phyloP scores from a whole-genome alignment of 1,140 invertebrate genomes.

The Zaprionus gabonicus region DNA sequence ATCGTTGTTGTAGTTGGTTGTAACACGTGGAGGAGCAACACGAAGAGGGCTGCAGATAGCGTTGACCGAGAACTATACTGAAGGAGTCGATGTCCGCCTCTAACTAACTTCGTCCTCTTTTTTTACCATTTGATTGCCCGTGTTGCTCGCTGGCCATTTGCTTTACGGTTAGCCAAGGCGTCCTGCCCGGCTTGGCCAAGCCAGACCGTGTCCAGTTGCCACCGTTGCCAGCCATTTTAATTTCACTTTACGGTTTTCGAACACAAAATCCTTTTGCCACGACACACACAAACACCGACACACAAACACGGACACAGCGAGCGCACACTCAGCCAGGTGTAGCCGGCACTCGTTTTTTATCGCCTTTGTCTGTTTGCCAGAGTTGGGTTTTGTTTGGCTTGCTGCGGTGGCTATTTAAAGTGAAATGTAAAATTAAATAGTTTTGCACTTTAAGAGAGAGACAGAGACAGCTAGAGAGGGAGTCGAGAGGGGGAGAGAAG shows the following conservation, averaged over 20 bases:
- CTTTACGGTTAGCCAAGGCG: slow-evolving; percentile 47
- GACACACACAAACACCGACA: slow-evolving; percentile 16
- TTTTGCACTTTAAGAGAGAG: slow-evolving; percentile 17
- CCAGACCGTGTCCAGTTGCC: slow-evolving; percentile 15
- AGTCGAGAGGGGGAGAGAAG: not conserved
- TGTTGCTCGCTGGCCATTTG: slow-evolving; percentile 69
- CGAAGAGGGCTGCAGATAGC: slow-evolving; percentile 46
- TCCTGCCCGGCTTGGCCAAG: slow-evolving; percentile 29
- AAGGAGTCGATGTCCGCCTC: slow-evolving; percentile 69
- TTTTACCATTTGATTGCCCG: slow-evolving; percentile 57
- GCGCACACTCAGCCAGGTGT: slow-evolving; percentile 43
- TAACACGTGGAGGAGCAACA: slow-evolving; percentile 46
- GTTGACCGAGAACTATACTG: slow-evolving; percentile 40
- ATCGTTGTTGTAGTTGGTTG: slow-evolving; percentile 71
- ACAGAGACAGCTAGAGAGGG: not conserved
- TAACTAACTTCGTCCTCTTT: not conserved
- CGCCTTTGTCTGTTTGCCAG: slow-evolving; percentile 40
- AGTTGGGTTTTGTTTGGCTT: slow-evolving; percentile 47
- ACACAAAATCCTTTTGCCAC: slow-evolving; percentile 77
- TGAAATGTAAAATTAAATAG: slow-evolving; percentile 58
- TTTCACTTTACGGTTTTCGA: slow-evolving; percentile 82
- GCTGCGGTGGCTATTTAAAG: slow-evolving; percentile 62
- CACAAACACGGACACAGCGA: not conserved
- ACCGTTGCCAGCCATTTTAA: slow-evolving; percentile 69
- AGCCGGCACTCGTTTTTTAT: slow-evolving; percentile 66